phyloP scores from a whole-genome alignment of 2,888 invertebrate species.

The Lissonota sp. region DNA sequence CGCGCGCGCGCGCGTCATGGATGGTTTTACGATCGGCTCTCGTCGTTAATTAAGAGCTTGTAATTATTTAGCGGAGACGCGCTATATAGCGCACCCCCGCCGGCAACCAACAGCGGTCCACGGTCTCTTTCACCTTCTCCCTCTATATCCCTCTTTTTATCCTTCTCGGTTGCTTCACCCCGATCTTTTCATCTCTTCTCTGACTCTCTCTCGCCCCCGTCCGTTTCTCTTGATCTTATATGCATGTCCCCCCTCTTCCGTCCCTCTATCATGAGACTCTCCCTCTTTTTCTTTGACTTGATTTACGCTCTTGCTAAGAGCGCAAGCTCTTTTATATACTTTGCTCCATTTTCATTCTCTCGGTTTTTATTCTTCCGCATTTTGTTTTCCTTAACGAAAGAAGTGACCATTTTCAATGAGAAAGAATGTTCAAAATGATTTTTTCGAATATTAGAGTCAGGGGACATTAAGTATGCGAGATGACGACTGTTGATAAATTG shows the following conservation, averaged over 20 bases:
- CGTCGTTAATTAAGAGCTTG: slow-evolving; percentile 83
- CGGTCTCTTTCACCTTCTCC: slow-evolving; percentile 58
- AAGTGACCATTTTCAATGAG: slow-evolving; percentile 25
- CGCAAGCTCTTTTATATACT: slow-evolving; percentile 52
- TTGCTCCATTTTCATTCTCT: slow-evolving; percentile 61
- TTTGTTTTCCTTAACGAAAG: slow-evolving; percentile 7
- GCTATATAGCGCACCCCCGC: slow-evolving; percentile 81
- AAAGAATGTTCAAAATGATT: not conserved
- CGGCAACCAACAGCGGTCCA: slow-evolving; percentile 76
- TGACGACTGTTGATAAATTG: too few relatives aligned
- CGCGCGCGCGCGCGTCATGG: slow-evolving; percentile 72
- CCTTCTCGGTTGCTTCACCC: slow-evolving; percentile 56
- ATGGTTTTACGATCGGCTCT: slow-evolving; percentile 83
- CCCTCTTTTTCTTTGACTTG: slow-evolving; percentile 71
- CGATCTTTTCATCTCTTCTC: slow-evolving; percentile 54
- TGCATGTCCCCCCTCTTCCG: too few relatives aligned
- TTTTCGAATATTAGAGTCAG: too few relatives aligned
- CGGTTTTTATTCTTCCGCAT: slow-evolving; percentile 1
- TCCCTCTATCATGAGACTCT: not conserved
- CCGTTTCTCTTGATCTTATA: slow-evolving; percentile 59
- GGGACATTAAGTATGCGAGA: too few relatives aligned
- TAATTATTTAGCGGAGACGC: slow-evolving; percentile 83
- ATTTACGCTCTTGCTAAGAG: slow-evolving; percentile 78
- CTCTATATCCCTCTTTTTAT: slow-evolving; percentile 53
- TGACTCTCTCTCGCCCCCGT: slow-evolving; percentile 42